Base-by-base conservation (phyloP, 1,140 invertebrate species). In the Drosophila nannoptera region DNA sequence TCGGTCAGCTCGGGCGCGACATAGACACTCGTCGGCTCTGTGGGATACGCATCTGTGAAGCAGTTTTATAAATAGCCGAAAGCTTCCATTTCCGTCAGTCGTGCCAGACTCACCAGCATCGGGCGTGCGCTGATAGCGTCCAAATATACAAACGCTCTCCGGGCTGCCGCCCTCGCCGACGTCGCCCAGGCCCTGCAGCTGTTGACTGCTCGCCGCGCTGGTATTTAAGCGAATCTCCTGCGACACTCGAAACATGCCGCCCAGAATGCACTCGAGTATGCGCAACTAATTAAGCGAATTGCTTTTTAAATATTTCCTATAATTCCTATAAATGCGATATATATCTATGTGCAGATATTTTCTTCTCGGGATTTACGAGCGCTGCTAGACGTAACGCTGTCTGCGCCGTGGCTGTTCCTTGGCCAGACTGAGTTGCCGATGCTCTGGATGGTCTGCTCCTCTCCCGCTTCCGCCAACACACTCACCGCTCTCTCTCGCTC, bases 181-280 rank as follows among this genome's bases (percentile, higher is more conserved):
- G 52, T 66, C 77, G 32, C 32, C 56, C 62, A 61, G 32, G 7
- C 49, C 46, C n/a, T 45, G 12, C 36, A 40, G 60, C 12, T 7
- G 36, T 29, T 22, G 22, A 3, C 22, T 22, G 33, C 55, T 16
- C 7, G 66, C 56, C 8, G 68, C 58, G 58, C 61, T 71, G 9
- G 81, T 87, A 59, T 88, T 88, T 9, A 89, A 64, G 58, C 81
- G 87, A 53, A 89, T 87, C 71, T 89, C 87, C 73, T 89, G 87
- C 54, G 87, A 89, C 72, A 87, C 78, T 75, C 77, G 82, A 54
- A 87, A 89, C 87, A 89, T 89, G 59, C 76, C 73, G 52, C 54
- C 31, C 12, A 45, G 52, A 11, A 31, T 16, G 46, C 16, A 12
- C 43, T 0, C 45, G 8, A 46, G 16, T 38, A 35, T 49, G 46